phyloP scores from a whole-genome alignment of 2,888 invertebrate species.

The Holacanthella duospinosa region DNA sequence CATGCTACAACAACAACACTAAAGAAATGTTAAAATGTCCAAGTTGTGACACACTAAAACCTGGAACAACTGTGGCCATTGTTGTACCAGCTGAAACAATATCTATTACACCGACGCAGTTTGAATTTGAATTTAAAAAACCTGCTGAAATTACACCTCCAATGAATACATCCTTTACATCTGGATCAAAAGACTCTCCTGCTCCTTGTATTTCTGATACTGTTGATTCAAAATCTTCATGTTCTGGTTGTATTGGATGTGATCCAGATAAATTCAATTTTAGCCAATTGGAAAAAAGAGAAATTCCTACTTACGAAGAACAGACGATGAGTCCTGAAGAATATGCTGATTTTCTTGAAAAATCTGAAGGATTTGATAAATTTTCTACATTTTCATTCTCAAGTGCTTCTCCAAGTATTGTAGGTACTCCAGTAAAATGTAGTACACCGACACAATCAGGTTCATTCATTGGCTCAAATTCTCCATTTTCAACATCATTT shows the following conservation, averaged over 20 bases:
- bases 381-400: background rate
- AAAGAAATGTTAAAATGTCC: background rate
- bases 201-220: no score
- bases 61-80: background rate
- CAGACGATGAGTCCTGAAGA: slow-evolving; percentile 2
- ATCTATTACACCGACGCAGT: background rate
- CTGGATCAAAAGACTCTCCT: no score
- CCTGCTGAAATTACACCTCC: no score
- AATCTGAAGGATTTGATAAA: no score
- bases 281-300: background rate
- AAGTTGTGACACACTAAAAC: background rate
- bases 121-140: background rate
- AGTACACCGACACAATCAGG: no score
- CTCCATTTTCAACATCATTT: background rate
- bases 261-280: slow-evolving; percentile 2
- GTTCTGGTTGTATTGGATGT: slow-evolving; percentile 1
- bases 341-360: background rate
- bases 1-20: background rate
- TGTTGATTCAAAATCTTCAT: background rate
- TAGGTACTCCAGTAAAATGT: no score
- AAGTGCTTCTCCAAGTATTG: background rate
- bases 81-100: background rate
- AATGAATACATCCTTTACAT: background rate
- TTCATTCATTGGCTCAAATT: background rate
- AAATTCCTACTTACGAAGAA: background rate